A percentile compares a stretch with the other conserved stretches of the same genome.
These are phyloP conservation scores for Apocrypta bakeri DNA, from an alignment of 1,140 invertebrate genomes.

Conservation along the genomic window DNA sequence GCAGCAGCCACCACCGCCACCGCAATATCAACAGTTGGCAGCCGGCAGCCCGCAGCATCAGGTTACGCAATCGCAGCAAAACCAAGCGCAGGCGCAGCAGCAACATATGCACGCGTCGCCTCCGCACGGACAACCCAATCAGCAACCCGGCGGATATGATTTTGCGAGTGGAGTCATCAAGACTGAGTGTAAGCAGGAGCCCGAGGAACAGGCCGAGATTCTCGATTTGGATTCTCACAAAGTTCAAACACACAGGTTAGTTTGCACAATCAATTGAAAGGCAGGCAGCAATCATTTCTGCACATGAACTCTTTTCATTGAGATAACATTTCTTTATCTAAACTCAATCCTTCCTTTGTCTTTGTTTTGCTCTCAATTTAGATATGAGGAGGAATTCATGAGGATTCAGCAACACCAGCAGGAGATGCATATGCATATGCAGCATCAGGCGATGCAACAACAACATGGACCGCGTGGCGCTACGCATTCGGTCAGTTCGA, in stretches of 20 bases:
- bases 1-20: constrained; percentile 49
- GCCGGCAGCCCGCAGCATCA: constrained; percentile 59
- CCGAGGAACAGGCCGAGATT: constrained; percentile 85
- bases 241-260: constrained; percentile 75
- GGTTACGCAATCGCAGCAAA: constrained; percentile 50
- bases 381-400: constrained; percentile 65
- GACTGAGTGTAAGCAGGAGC: constrained; percentile 76
- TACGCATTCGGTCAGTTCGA: constrained; percentile 77
- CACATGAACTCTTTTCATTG: too few species aligned
- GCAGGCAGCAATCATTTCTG: too few species aligned
- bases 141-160: constrained; percentile 61
- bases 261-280: too few species aligned
- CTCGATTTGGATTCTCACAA: constrained; percentile 92
- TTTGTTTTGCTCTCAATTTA: constrained; percentile 1
- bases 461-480: constrained; percentile 58
- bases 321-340: not conserved
- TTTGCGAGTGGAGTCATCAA: constrained; percentile 71
- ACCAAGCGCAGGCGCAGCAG: constrained; percentile 45
- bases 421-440: constrained; percentile 62
- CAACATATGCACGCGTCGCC: constrained; percentile 61
- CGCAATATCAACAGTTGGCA: constrained; percentile 64
- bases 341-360: not conserved
- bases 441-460: constrained; percentile 61
- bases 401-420: constrained; percentile 59
- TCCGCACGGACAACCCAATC: constrained; percentile 61